Evolutionary conservation across 2,113 vertebrate genomes (phyloP).

Genomic region (Cromileptes altivelis): DNA sequence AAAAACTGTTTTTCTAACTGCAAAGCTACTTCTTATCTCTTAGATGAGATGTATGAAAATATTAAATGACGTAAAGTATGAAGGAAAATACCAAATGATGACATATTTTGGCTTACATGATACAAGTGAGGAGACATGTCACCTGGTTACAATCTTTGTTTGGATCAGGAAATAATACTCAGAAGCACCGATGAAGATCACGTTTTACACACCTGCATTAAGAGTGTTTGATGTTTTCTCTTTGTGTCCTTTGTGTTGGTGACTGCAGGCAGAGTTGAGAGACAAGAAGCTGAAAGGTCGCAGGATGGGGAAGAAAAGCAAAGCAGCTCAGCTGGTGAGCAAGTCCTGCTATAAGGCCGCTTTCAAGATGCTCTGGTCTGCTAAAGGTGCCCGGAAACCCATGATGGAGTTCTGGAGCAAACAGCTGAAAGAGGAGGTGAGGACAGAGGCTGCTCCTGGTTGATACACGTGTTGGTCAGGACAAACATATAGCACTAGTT

Average conservation of each 20-base stretch:
- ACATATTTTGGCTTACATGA: neutral
- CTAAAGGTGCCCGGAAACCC: constrained; percentile 75
- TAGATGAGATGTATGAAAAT: too few species aligned
- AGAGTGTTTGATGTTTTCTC: neutral
- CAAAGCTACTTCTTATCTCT: too few species aligned
- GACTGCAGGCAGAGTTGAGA: constrained; percentile 26
- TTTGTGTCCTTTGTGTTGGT: neutral
- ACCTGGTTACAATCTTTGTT: neutral
- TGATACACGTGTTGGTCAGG: too few species aligned
- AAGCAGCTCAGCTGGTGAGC: constrained; percentile 69
- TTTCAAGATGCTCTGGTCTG: constrained; percentile 72
- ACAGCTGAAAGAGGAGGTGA: constrained; percentile 74
- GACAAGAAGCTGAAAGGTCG: constrained; percentile 37
- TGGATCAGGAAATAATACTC: neutral
- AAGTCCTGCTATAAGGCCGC: constrained; percentile 76
- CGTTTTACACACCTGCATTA: neutral
- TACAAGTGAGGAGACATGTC: neutral
- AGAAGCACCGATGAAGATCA: neutral
- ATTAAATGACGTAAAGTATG: too few species aligned
- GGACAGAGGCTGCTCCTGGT: neutral
- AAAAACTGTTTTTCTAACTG: too few species aligned
- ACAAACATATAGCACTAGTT: too few species aligned
- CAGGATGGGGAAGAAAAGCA: constrained; percentile 76
- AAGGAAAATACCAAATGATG: too few species aligned
- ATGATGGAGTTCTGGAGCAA: constrained; percentile 80